Conservation (phyloP, 2,113 vertebrate genomes). For the Caranx melampygus region DNA sequence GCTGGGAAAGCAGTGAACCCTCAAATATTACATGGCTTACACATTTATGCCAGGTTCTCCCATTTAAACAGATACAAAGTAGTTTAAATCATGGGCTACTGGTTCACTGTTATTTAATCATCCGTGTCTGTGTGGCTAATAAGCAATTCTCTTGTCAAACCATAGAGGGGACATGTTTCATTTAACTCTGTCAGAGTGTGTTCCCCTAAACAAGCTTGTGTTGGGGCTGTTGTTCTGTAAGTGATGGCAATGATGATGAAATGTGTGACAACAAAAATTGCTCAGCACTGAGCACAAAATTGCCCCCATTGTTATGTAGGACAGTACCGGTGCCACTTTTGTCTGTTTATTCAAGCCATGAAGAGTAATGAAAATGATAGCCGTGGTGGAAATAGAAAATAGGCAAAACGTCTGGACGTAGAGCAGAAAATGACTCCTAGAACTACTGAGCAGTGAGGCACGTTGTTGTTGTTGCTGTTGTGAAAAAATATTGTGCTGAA, state of each 20-base stretch:
- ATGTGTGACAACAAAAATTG: conserved; percentile 50
- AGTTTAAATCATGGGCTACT: conserved; percentile 28
- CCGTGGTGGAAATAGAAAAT: conserved; percentile 19
- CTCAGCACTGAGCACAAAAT: conserved; percentile 28
- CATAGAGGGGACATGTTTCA: conserved; percentile 58
- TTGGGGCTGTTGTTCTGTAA: conserved; percentile 46
- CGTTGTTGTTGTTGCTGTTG: not conserved
- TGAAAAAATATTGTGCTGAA: no score
- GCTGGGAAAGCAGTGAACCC: conserved; percentile 46
- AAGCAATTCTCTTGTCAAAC: conserved; percentile 46
- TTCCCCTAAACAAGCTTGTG: conserved; percentile 46
- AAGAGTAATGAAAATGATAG: conserved; percentile 12
- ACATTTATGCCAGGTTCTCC: conserved; percentile 22
- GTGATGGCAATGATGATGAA: conserved; percentile 60
- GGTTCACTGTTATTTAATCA: conserved; percentile 55
- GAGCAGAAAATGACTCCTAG: not conserved
- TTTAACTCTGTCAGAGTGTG: conserved; percentile 58
- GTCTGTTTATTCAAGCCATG: conserved; percentile 7
- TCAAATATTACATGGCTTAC: conserved; percentile 29
- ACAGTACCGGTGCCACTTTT: conserved; percentile 16
- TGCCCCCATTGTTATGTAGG: conserved; percentile 24
- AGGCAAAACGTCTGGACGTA: not conserved
- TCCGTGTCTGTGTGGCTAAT: conserved; percentile 48
- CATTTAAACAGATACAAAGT: conserved; percentile 48
- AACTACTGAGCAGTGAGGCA: not conserved